Evolutionary conservation across 2,888 invertebrate genomes (phyloP).

Genomic region (Dasypolia templi): DNA sequence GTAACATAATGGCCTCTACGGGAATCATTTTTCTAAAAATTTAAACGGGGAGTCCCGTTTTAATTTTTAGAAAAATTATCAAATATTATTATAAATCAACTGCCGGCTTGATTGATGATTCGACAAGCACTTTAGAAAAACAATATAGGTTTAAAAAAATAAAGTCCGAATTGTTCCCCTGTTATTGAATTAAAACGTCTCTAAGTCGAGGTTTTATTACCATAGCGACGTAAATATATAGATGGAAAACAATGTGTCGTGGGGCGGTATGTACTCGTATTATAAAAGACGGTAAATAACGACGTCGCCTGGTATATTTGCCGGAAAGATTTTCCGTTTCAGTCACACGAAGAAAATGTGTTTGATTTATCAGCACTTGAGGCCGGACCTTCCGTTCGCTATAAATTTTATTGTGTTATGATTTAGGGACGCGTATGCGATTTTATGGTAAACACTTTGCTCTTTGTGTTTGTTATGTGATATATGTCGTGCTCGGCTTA

Average conservation of each 20-base stretch:
- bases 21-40: slow-evolving; percentile 74
- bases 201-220: slow-evolving; percentile 62
- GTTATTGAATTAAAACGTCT: slow-evolving; percentile 47
- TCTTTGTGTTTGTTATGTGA: slow-evolving; percentile 86
- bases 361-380: slow-evolving; percentile 90
- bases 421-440: slow-evolving; percentile 88
- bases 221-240: slow-evolving; percentile 68
- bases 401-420: slow-evolving; percentile 90
- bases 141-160: slow-evolving; percentile 58
- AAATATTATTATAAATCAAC: too few species aligned
- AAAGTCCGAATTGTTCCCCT: slow-evolving; percentile 30
- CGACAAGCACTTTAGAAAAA: slow-evolving; percentile 64
- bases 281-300: slow-evolving; percentile 76
- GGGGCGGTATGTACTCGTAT: slow-evolving; percentile 61
- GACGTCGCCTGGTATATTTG: slow-evolving; percentile 82
- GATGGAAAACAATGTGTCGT: slow-evolving; percentile 66
- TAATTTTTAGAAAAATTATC: too few species aligned
- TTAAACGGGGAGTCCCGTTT: slow-evolving; percentile 73
- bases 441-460: slow-evolving; percentile 90
- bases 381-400: slow-evolving; percentile 89
- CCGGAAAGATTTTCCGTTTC: slow-evolving; percentile 86
- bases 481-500: slow-evolving; percentile 77
- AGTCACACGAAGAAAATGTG: slow-evolving; percentile 88
- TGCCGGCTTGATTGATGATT: slow-evolving; percentile 73
- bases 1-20: slow-evolving; percentile 72